Percentiles rank a stretch among this genome's conserved stretches.
phyloP scores from a whole-genome alignment of 2,113 vertebrate genomes.

The Epinephelus lanceolatus region DNA sequence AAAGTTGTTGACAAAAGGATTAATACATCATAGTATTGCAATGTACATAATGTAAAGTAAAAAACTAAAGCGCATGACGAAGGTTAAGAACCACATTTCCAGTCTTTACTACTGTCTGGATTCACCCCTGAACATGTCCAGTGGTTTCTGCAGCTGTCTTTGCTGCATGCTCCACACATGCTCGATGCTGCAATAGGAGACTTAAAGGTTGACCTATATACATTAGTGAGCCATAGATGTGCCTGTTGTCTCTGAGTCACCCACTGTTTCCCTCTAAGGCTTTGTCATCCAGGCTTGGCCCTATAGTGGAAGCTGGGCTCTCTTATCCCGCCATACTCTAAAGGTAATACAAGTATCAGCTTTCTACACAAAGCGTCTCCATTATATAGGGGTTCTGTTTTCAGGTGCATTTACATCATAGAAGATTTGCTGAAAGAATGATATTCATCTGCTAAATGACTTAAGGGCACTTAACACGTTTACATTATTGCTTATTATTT shows the following conservation, averaged over 20 bases:
- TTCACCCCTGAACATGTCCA: neutral
- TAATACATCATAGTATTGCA: neutral
- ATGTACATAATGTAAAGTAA: neutral
- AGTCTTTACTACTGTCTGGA: neutral
- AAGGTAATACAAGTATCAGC: neutral
- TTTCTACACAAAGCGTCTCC: conserved; percentile 9
- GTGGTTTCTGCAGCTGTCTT: conserved; percentile 25
- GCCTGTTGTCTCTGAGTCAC: conserved; percentile 48
- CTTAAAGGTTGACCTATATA: conserved; percentile 55
- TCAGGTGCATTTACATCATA: neutral
- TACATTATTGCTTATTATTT: neutral
- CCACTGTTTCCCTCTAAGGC: conserved; percentile 27
- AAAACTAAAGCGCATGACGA: neutral
- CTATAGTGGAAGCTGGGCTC: conserved; percentile 12
- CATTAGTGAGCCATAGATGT: conserved; percentile 27
- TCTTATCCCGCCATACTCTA: neutral
- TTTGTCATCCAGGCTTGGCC: conserved; percentile 23
- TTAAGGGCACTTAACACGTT: neutral
- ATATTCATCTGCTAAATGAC: neutral
- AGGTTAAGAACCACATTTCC: neutral
- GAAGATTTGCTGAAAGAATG: neutral
- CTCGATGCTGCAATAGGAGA: conserved; percentile 27
- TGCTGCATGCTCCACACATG: neutral
- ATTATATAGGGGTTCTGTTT: neutral
- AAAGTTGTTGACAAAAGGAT: neutral